Percentiles rank a stretch among this genome's conserved stretches.
Evolutionary conservation across 2,113 vertebrate species (phyloP).

Genomic region (Butorides virescens): DNA sequence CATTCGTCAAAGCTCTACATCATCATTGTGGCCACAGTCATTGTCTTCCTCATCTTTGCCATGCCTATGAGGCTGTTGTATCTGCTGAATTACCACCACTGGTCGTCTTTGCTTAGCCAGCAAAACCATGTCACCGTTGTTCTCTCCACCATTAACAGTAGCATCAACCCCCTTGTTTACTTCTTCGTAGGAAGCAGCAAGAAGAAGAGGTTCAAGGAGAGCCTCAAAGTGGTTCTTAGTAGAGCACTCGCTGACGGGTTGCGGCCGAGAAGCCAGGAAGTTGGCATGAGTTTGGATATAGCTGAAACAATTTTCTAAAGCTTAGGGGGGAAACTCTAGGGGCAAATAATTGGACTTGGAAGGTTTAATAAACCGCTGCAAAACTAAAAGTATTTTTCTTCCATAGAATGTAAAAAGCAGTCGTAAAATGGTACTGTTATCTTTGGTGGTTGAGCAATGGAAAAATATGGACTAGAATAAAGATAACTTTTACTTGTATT

Average conservation of each 20-base stretch:
- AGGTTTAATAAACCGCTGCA: not conserved
- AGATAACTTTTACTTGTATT: conserved; percentile 38
- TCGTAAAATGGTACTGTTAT: not conserved
- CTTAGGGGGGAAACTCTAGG: not conserved
- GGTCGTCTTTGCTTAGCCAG: conserved; percentile 55
- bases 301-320: conserved; percentile 69
- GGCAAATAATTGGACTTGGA: not conserved
- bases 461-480: conserved; percentile 50
- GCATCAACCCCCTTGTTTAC: conserved; percentile 79
- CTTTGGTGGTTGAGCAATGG: conserved; percentile 32
- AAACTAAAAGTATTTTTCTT: not conserved
- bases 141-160: conserved; percentile 75
- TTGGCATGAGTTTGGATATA: conserved; percentile 13
- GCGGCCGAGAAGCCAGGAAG: conserved; percentile 55
- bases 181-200: conserved; percentile 80
- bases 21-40: conserved; percentile 69
- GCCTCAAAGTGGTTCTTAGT: conserved; percentile 74
- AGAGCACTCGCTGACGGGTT: conserved; percentile 74
- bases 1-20: conserved; percentile 77
- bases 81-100: conserved; percentile 70
- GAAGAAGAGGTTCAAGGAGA: conserved; percentile 76
- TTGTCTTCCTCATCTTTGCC: conserved; percentile 76
- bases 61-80: conserved; percentile 76
- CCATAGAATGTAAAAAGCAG: not conserved
- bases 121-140: conserved; percentile 67